Evolutionary conservation across 2,797 vertebrate species (phyloP).

Genomic region (Monodelphis domestica): DNA sequence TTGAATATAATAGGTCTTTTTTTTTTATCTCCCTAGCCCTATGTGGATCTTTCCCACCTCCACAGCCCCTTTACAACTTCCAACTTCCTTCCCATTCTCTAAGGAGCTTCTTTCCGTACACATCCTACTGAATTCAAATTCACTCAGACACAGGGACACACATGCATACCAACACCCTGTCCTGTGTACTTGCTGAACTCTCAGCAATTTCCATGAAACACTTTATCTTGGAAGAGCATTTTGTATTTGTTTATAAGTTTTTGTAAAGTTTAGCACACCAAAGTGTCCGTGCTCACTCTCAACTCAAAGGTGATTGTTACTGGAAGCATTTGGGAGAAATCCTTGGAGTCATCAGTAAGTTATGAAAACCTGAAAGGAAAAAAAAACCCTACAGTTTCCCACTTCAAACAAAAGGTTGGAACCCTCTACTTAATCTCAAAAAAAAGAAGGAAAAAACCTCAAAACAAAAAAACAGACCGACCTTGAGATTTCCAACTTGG

Average conservation of each 20-base stretch:
- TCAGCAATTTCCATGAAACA: not conserved
- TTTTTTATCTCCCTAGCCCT: not conserved
- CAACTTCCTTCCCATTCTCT: not conserved
- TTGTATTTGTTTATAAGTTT: slow-evolving; percentile 30
- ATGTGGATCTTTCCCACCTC: not conserved
- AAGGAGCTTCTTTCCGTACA: slow-evolving; percentile 46
- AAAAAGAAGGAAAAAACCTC: no score
- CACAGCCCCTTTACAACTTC: not conserved
- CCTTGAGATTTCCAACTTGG: slow-evolving; percentile 77
- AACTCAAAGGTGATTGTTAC: slow-evolving; percentile 75
- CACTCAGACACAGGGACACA: not conserved
- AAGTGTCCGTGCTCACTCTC: slow-evolving; percentile 66
- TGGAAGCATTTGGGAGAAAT: slow-evolving; percentile 65
- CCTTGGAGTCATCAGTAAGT: not conserved
- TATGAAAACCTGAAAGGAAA: slow-evolving; percentile 1
- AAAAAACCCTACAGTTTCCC: slow-evolving; percentile 61
- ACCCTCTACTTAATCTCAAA: slow-evolving; percentile 68
- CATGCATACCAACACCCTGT: not conserved
- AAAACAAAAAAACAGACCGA: slow-evolving; percentile 57
- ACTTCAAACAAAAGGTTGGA: slow-evolving; percentile 82
- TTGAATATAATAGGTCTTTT: not conserved
- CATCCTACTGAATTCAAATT: slow-evolving; percentile 8
- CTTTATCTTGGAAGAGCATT: not conserved
- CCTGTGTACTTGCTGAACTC: not conserved
- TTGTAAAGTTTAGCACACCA: slow-evolving; percentile 73